Evolutionary conservation across 2,888 invertebrate species (phyloP).

Genomic region (Macrostomum cliftonense): DNA sequence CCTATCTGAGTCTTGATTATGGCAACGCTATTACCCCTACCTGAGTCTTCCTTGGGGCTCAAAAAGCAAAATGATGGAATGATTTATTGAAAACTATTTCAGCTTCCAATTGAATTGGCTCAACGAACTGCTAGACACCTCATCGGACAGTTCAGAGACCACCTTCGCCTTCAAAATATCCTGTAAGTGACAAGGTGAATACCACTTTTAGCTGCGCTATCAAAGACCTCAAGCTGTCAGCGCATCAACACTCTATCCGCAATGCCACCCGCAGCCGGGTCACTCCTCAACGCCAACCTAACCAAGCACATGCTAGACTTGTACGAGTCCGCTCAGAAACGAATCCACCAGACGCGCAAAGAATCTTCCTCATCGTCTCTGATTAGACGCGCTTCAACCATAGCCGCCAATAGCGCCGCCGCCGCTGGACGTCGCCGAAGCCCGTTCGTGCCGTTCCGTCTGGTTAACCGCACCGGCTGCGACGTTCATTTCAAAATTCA

Average conservation of each 20-base stretch:
- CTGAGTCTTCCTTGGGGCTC: no score
- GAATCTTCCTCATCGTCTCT: background rate
- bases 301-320: conserved; percentile 70
- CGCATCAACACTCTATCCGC: no score
- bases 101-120: no score
- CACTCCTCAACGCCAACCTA: conserved; percentile 63
- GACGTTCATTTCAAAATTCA: conserved; percentile 22
- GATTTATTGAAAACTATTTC: no score
- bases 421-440: conserved; percentile 57
- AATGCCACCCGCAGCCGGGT: conserved; percentile 43
- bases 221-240: no score
- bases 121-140: no score
- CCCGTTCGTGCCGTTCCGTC: conserved; percentile 80
- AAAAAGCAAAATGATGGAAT: no score
- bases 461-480: conserved; percentile 75
- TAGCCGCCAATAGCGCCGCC: conserved; percentile 29
- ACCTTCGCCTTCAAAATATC: conserved; percentile 22
- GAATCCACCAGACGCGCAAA: background rate
- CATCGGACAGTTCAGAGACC: conserved; percentile 1
- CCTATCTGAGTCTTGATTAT: no score
- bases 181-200: conserved; percentile 17
- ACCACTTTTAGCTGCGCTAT: no score
- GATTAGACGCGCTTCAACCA: no score
- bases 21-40: no score
- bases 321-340: conserved; percentile 50